phyloP scores from a whole-genome alignment of 2,797 vertebrate species.

The Cynopterus sphinx region DNA sequence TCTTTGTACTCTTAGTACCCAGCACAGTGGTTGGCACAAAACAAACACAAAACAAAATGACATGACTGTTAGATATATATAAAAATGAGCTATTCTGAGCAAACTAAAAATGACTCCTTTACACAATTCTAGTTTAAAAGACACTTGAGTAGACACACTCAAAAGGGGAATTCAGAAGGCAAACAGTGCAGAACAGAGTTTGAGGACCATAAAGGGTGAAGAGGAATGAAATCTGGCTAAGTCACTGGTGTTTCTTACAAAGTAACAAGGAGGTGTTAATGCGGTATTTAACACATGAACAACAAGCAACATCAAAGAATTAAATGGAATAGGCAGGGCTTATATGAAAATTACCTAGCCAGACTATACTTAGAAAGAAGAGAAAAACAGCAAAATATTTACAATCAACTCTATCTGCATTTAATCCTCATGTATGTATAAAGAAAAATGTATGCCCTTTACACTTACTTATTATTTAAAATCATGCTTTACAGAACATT shows the following conservation, averaged over 20 bases:
- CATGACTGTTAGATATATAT: background rate
- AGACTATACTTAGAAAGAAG: slow-evolving; percentile 15
- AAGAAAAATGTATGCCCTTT: background rate
- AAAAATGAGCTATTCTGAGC: slow-evolving; percentile 14
- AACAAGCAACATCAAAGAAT: slow-evolving; percentile 54
- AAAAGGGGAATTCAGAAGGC: background rate
- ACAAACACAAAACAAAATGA: slow-evolving; percentile 30
- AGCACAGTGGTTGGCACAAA: slow-evolving; percentile 13
- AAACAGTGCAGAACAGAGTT: background rate
- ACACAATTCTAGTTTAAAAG: background rate
- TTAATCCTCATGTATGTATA: background rate
- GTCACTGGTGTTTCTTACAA: slow-evolving; percentile 21
- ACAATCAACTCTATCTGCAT: background rate
- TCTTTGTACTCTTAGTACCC: slow-evolving; percentile 15
- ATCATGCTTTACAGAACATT: background rate
- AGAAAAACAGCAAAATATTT: slow-evolving; percentile 18
- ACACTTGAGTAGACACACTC: background rate
- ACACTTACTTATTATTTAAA: slow-evolving; percentile 31
- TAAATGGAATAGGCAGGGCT: slow-evolving; percentile 10
- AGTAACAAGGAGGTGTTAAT: slow-evolving; percentile 37
- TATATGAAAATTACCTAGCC: slow-evolving; percentile 17
- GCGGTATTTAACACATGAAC: slow-evolving; percentile 53
- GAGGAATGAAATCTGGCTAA: slow-evolving; percentile 18
- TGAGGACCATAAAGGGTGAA: background rate
- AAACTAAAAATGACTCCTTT: background rate